Conservation (phyloP, 2,113 vertebrate species). For the Eolophus roseicapilla region DNA sequence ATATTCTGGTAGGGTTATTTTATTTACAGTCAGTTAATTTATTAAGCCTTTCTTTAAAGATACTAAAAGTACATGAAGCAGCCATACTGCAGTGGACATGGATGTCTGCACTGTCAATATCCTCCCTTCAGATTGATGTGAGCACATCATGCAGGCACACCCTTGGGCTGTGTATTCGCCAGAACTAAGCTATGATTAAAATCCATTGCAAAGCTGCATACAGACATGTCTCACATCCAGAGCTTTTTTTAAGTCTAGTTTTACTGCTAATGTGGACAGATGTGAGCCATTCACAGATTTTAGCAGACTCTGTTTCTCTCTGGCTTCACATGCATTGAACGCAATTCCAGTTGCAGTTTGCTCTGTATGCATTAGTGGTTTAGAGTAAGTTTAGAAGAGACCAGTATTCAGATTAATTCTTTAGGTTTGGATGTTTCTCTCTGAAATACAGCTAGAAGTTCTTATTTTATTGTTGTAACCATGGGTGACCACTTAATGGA, state of each 20-base stretch:
- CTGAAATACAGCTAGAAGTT: background rate
- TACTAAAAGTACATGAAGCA: background rate
- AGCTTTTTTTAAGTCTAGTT: background rate
- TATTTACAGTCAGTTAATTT: background rate
- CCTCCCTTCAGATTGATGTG: constrained; percentile 9
- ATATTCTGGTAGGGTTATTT: background rate
- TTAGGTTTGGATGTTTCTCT: background rate
- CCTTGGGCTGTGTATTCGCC: background rate
- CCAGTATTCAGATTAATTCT: background rate
- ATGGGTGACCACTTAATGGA: background rate
- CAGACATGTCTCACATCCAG: background rate
- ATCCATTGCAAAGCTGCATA: background rate
- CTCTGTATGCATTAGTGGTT: background rate
- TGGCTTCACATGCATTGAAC: background rate
- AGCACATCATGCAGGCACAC: constrained; percentile 19
- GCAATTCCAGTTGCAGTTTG: background rate
- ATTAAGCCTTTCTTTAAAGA: background rate
- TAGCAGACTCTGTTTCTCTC: background rate
- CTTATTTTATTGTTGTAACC: background rate
- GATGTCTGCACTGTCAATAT: background rate
- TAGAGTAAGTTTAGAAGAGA: background rate
- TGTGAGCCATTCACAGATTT: background rate
- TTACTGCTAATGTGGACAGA: background rate
- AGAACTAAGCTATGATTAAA: background rate
- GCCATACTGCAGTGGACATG: background rate